phyloP scores from a whole-genome alignment of 1,140 invertebrate species.

The Drosophila persimilis region DNA sequence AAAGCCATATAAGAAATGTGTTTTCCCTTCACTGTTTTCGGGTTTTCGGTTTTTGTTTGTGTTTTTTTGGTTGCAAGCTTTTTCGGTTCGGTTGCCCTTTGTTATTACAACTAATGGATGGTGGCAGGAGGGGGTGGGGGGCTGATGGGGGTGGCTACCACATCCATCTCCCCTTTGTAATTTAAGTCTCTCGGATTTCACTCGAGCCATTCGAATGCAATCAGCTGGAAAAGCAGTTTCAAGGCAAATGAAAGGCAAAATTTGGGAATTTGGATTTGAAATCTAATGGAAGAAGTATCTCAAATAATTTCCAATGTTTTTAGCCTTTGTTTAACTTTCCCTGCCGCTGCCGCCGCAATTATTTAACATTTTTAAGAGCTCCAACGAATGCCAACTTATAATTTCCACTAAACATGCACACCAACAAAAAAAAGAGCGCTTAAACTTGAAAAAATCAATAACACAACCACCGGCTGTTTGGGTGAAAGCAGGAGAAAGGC shows the following conservation, averaged over 20 bases:
- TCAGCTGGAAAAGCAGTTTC: constrained; percentile 72
- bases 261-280: neutral
- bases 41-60: constrained; percentile 22
- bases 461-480: constrained; percentile 19
- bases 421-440: constrained; percentile 14
- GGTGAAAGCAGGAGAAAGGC: constrained; percentile 27
- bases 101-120: constrained; percentile 70
- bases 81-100: constrained; percentile 37
- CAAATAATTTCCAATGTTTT: too few relatives aligned
- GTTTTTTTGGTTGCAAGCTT: constrained; percentile 2
- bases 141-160: neutral
- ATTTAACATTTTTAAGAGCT: constrained; percentile 1
- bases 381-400: constrained; percentile 8
- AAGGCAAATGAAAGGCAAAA: constrained; percentile 18
- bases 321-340: too few relatives aligned
- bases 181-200: constrained; percentile 69
- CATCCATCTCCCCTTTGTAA: constrained; percentile 23
- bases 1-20: constrained; percentile 30
- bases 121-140: constrained; percentile 15
- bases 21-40: neutral
- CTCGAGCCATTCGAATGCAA: constrained; percentile 78
- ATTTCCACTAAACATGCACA: constrained; percentile 40
- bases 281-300: too few relatives aligned
- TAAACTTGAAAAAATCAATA: constrained; percentile 66
- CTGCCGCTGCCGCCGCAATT: neutral